Evolutionary conservation across 2,113 vertebrate species (phyloP).

Genomic region (Eonycteris spelaea): DNA sequence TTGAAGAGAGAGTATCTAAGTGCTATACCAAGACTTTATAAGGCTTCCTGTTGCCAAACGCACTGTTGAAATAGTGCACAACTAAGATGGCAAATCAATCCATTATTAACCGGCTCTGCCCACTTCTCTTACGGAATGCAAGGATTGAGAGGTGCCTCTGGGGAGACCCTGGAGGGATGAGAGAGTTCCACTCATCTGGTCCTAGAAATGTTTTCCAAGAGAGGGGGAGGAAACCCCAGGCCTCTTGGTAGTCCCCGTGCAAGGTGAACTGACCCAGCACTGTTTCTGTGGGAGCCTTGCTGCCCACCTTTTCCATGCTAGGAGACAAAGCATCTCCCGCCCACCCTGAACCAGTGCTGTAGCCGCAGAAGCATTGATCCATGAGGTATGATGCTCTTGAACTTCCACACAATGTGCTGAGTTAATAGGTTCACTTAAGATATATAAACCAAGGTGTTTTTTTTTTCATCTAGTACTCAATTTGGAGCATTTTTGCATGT

Average conservation of each 20-base stretch:
- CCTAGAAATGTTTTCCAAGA: constrained; percentile 31
- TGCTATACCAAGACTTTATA: constrained; percentile 89
- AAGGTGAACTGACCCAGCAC: background rate
- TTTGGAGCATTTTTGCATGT: constrained; percentile 60
- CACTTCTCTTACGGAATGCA: constrained; percentile 63
- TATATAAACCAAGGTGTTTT: constrained; percentile 72
- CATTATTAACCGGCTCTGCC: constrained; percentile 76
- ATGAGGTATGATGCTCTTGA: constrained; percentile 50
- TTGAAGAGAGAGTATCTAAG: constrained; percentile 78
- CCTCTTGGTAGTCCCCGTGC: background rate
- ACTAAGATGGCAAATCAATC: constrained; percentile 75
- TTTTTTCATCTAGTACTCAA: constrained; percentile 60
- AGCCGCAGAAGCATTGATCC: background rate
- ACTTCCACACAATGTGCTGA: background rate
- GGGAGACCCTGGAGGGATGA: background rate
- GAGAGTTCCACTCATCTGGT: constrained; percentile 1
- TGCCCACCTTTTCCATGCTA: background rate
- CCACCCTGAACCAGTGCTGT: rapidly evolving
- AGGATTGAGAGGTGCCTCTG: constrained; percentile 49
- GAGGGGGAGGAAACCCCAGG: background rate
- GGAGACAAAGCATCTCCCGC: background rate
- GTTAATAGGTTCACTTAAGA: constrained; percentile 65
- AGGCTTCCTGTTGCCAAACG: constrained; percentile 81
- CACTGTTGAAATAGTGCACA: constrained; percentile 75
- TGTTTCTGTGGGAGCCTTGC: rapidly evolving